Conservation (phyloP, 2,797 vertebrate species). For the Chelonia mydas region DNA sequence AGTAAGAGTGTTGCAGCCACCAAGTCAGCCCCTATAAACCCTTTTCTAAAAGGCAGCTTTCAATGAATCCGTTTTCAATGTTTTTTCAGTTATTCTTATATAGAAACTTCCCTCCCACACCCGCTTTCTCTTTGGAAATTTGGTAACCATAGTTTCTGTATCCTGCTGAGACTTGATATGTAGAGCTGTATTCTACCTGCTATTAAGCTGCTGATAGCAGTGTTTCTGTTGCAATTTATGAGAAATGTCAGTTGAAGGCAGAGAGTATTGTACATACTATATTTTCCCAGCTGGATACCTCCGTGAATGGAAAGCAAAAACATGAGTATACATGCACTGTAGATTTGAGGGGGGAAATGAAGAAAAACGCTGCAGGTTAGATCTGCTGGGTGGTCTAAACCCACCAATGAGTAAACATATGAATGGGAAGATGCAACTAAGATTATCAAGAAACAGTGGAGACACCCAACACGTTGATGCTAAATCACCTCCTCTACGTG, state of each 20-base stretch:
- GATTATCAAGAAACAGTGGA: constrained; percentile 36
- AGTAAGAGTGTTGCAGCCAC: constrained; percentile 33
- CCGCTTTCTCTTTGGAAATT: constrained; percentile 76
- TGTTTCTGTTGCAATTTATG: constrained; percentile 87
- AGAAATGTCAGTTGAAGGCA: constrained; percentile 86
- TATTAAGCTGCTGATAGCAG: constrained; percentile 86
- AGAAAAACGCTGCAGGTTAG: constrained; percentile 68
- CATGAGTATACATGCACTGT: constrained; percentile 79
- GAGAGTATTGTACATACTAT: constrained; percentile 83
- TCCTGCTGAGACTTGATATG: constrained; percentile 83
- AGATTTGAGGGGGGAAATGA: constrained; percentile 54
- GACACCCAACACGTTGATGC: background rate
- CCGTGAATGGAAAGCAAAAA: constrained; percentile 83
- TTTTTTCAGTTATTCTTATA: constrained; percentile 73
- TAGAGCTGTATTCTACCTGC: constrained; percentile 81
- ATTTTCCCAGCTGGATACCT: constrained; percentile 88
- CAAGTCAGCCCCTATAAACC: constrained; percentile 52
- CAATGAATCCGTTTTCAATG: constrained; percentile 75
- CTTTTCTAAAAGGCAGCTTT: constrained; percentile 65
- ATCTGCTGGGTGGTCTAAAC: constrained; percentile 76
- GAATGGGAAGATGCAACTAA: constrained; percentile 48
- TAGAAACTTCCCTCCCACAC: constrained; percentile 64
- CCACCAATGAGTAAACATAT: constrained; percentile 58
- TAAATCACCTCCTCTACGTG: background rate
- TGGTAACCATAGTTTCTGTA: constrained; percentile 83